phyloP scores from a whole-genome alignment of 1,140 invertebrate genomes.

The Drosophila oshimai region DNA sequence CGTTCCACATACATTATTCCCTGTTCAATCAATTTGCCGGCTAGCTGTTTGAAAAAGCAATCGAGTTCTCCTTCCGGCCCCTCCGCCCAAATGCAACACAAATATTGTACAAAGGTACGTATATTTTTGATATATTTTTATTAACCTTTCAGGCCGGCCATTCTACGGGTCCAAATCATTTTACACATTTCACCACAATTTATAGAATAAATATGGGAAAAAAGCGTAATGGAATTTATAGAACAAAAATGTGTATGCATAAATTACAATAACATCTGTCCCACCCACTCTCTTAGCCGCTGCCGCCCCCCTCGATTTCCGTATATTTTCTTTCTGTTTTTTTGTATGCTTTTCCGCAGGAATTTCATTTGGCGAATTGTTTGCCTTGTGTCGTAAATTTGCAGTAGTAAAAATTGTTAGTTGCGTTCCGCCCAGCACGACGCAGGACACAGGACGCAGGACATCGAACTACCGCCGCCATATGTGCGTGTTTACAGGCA shows the following conservation, averaged over 20 bases:
- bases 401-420: conserved; percentile 58
- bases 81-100: conserved; percentile 36
- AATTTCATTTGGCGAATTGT: conserved; percentile 77
- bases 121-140: conserved; percentile 54
- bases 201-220: conserved; percentile 41
- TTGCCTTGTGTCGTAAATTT: conserved; percentile 69
- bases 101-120: conserved; percentile 31
- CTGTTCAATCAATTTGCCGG: conserved; percentile 57
- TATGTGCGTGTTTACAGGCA: conserved; percentile 73
- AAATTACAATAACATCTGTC: conserved; percentile 74
- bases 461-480: conserved; percentile 47
- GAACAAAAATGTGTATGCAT: conserved; percentile 61
- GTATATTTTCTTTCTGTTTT: conserved; percentile 26
- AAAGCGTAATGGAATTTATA: conserved; percentile 40
- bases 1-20: conserved; percentile 33
- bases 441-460: conserved; percentile 14
- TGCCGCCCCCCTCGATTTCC: conserved; percentile 1
- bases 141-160: conserved; percentile 32
- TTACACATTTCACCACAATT: conserved; percentile 54
- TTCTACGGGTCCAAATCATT: conserved; percentile 64
- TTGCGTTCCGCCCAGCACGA: conserved; percentile 11
- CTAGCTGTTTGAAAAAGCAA: conserved; percentile 30
- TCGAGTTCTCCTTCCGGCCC: conserved; percentile 38
- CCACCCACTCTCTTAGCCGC: conserved; percentile 6
- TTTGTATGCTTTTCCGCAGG: conserved; percentile 19